These are phyloP conservation scores for Hemaris fuciformis DNA, from an alignment of 2,888 invertebrate species.

Conservation along the genomic window DNA sequence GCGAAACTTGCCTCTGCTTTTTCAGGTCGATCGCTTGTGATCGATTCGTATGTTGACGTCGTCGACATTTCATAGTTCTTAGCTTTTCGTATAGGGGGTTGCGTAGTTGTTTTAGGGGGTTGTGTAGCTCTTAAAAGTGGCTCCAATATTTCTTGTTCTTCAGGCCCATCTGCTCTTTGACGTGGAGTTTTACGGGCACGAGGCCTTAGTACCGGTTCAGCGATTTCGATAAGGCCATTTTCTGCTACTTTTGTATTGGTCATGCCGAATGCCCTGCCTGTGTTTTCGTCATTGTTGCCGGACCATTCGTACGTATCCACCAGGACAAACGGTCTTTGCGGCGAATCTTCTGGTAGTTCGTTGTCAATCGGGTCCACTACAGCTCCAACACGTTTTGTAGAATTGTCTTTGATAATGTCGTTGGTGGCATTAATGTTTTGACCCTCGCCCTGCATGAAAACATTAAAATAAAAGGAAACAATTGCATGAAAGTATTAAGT, in stretches of 20 bases:
- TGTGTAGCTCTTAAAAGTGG: conserved; percentile 81
- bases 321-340: conserved; percentile 61
- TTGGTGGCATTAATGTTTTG: conserved; percentile 40
- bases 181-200: conserved; percentile 80
- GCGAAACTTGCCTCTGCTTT: conserved; percentile 78
- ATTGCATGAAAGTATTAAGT: background rate
- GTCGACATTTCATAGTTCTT: conserved; percentile 73
- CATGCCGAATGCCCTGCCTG: conserved; percentile 84
- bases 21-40: conserved; percentile 53
- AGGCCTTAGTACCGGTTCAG: conserved; percentile 87
- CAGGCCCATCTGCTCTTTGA: conserved; percentile 71
- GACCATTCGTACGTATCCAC: conserved; percentile 78
- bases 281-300: conserved; percentile 64
- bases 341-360: conserved; percentile 66
- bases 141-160: conserved; percentile 84
- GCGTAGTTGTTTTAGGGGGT: conserved; percentile 54
- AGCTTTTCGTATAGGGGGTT: conserved; percentile 56
- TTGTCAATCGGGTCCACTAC: conserved; percentile 63
- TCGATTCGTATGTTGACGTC: conserved; percentile 62
- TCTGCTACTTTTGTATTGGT: conserved; percentile 72
- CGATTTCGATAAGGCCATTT: conserved; percentile 82
- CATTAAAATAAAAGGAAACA: background rate
- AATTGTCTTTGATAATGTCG: conserved; percentile 44
- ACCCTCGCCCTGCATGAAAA: conserved; percentile 45
- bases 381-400: conserved; percentile 44